A percentile compares a stretch with the other conserved stretches of the same genome.
Evolutionary conservation across 2,888 invertebrate genomes (phyloP).

Genomic region (Drosophila phalerata): DNA sequence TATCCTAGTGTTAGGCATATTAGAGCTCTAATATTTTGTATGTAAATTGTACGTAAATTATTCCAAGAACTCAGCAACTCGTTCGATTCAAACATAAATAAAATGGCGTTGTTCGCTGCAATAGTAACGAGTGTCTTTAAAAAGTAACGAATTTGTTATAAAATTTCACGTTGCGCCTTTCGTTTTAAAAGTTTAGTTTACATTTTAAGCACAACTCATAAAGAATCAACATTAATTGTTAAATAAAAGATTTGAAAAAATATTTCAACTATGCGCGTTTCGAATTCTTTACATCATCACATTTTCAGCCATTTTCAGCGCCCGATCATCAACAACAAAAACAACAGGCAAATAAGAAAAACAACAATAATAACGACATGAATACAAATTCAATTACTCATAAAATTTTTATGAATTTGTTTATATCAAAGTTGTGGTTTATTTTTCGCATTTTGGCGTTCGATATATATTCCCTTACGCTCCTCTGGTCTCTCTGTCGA

Average conservation of each 20-base stretch:
- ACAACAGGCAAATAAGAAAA: constrained; percentile 4
- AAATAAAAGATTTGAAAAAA: constrained; percentile 61
- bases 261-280: constrained; percentile 67
- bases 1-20: constrained; percentile 61
- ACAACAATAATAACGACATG: constrained; percentile 27
- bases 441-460: constrained; percentile 27
- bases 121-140: constrained; percentile 32
- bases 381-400: constrained; percentile 70
- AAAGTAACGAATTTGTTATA: constrained; percentile 57
- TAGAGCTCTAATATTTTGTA: constrained; percentile 39
- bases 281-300: constrained; percentile 60
- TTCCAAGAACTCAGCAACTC: constrained; percentile 56
- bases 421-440: constrained; percentile 60
- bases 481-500: constrained; percentile 2
- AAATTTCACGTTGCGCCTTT: constrained; percentile 62
- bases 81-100: constrained; percentile 19
- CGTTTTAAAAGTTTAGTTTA: constrained; percentile 56
- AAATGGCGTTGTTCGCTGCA: constrained; percentile 6
- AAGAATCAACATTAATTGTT: constrained; percentile 38
- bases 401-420: constrained; percentile 77
- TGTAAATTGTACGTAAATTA: constrained; percentile 61
- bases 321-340: constrained; percentile 26
- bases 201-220: constrained; percentile 43
- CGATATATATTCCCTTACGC: constrained; percentile 19
- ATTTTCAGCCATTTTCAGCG: constrained; percentile 27